Evolutionary conservation across 2,888 invertebrate species (phyloP), one percentile per base, ranked within the genome.

Genomic region (Lasioglossum morio): DNA sequence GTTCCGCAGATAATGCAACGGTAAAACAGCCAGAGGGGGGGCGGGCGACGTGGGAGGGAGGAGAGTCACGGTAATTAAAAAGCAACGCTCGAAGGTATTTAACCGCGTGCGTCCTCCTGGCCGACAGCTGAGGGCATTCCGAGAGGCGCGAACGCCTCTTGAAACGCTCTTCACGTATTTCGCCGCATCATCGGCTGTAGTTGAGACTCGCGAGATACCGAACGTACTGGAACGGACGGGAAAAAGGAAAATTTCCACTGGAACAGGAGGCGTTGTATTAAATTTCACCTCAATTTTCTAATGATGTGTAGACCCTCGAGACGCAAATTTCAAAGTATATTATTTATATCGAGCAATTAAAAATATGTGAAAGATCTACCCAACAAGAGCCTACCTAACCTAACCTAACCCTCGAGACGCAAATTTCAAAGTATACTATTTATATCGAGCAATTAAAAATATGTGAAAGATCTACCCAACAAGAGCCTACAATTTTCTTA

Each of bases 181-280:
- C 63, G 85, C 85, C 81, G 40, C 85, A 75, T 86, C 86, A 85
- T 86, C 75, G 72, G n/a, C 16, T 74, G 40, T 75, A 37, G 70
- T 78, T 69, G n/a, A 69, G 19, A 46, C 53, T 16, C 70, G 37
- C 66, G 77, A 16, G 48, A 34, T 23, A 16, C 53, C 53, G 53
- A 66, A 66, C 4, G 66, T 19, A 30, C 8, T 16, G 16, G 2
- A 30, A 63, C 16, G 2, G 63, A 30, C 30, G 27, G 27, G 63
- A 30, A 63, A 63, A 63, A 7, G 27, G 27, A 30, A 63, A 27
- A 63, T 63, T 63, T 30, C 27, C 60, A 30, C 27, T 16, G 60
- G 2, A 30, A 10, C 27, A n/a, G n/a, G n/a, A 16, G 27, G 16
- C 60, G 27, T 60, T 14, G 14, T 27, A 4, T 14, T 2, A 4